Base-by-base conservation (phyloP, 2,888 invertebrate species). In the Perizoma affinitatum region DNA sequence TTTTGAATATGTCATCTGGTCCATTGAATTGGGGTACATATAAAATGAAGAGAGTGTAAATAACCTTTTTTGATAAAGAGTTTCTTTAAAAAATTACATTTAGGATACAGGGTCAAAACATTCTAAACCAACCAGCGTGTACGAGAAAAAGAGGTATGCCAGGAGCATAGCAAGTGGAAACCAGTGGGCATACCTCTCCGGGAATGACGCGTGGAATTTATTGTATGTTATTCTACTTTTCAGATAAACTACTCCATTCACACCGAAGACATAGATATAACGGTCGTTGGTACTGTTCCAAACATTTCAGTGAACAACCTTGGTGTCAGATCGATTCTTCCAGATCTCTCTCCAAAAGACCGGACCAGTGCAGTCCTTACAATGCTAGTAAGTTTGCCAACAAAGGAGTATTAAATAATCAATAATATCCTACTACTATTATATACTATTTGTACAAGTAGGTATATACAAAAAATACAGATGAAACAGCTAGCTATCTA, bases 231-330 rank as follows among this genome's bases (percentile, higher is more conserved):
- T 10, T 75, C 75, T 38, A 6, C 9, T 35, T 58, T 46, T 7
- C 73, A 88, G 88, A 65, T 87, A 4, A 63, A 74, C 11, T 80
- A 70, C 67, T 75, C 87, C 47, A 60, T 81, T 7, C 67, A 74
- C 41, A 78, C 73, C 0, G 74, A 77, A 38, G 65, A 40, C 5
- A 0, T 61, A 76, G 5, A 51, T 0, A 71, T 79, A 0, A 66
- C 69, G 0, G 81, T 84, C 0, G 60, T 9, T 0, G 56, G 58
- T 38, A 22, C 8, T 0, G 49, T 65, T 5, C 52, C 55, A 42
- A 0, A 71, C 22, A 22, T 22, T 22, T 22, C 22, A 22, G 22
- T 22, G 22, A 22, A 22, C 22, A 22, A 22, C 22, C 1, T 22
- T 22, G 22, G 22, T 61, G 0, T 55, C 0, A 4, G 60, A 70